Conservation (phyloP, 2,888 invertebrate genomes). For the Zaprionus obscuricornis region DNA sequence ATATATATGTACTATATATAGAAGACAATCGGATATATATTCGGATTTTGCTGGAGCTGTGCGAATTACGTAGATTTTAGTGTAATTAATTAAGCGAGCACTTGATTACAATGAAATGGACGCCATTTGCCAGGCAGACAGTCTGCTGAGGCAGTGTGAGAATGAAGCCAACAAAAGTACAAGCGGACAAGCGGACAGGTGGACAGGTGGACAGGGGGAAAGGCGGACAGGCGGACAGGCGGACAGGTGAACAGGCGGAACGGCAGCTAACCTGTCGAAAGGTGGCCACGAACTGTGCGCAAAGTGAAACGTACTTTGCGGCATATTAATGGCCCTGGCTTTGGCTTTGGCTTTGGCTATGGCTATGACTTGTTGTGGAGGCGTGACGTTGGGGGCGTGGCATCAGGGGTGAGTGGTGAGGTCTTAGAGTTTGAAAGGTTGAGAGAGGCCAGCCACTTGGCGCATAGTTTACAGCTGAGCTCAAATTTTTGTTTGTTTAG, state of each 20-base stretch:
- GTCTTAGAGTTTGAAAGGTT: too few relatives aligned
- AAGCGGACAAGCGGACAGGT: conserved; percentile 1
- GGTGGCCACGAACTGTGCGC: conserved; percentile 33
- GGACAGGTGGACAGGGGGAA: not conserved
- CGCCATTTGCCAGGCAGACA: conserved; percentile 56
- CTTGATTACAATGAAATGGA: conserved; percentile 75
- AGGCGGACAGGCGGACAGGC: not conserved
- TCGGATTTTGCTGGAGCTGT: too few relatives aligned
- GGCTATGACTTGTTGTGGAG: not conserved
- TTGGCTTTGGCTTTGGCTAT: conserved; percentile 12
- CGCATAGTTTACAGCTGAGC: conserved; percentile 46
- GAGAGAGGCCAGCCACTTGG: conserved; percentile 29
- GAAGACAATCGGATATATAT: too few relatives aligned
- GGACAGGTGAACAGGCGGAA: conserved; percentile 1
- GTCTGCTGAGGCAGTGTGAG: not conserved
- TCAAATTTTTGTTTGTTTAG: conserved; percentile 48
- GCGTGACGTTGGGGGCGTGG: not conserved
- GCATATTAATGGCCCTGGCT: conserved; percentile 54
- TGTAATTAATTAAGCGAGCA: conserved; percentile 70
- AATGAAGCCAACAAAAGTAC: too few relatives aligned
- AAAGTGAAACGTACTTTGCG: conserved; percentile 58
- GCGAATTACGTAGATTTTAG: conserved; percentile 21
- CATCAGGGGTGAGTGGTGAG: not conserved
- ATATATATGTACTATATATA: too few relatives aligned
- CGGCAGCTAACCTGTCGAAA: not conserved